phyloP scores from a whole-genome alignment of 2,888 invertebrate genomes.

The Anodontia alba region DNA sequence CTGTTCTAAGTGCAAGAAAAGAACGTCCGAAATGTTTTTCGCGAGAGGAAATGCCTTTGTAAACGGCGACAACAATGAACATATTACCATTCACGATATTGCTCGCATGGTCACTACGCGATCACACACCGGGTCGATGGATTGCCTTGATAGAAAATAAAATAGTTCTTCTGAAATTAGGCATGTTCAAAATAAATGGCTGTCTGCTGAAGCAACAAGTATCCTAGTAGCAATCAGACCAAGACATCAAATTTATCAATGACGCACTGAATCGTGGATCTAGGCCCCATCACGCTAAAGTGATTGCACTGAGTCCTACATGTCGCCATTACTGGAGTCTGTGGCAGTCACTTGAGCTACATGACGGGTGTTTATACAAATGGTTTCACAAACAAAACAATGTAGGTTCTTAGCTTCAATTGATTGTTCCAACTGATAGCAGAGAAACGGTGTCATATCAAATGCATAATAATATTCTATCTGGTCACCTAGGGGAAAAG shows the following conservation, averaged over 20 bases:
- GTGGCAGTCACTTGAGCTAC: neutral
- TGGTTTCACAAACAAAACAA: neutral
- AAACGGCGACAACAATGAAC: neutral
- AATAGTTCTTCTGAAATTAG: no score
- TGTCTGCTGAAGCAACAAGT: no score
- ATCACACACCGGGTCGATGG: neutral
- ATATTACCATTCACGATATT: no score
- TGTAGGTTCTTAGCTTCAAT: neutral
- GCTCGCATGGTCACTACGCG: neutral
- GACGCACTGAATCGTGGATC: neutral
- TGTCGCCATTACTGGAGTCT: neutral
- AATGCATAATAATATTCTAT: neutral
- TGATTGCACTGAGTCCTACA: neutral
- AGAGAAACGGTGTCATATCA: neutral
- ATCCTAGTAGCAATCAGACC: neutral
- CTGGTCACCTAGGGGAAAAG: neutral
- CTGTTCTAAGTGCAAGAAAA: conserved; percentile 21
- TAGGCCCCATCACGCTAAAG: neutral
- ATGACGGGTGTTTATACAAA: neutral
- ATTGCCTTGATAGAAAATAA: no score
- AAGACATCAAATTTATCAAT: neutral
- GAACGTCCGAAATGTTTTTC: neutral
- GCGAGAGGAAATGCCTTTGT: neutral
- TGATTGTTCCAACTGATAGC: neutral
- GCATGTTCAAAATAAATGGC: no score